phyloP scores from a whole-genome alignment of 2,888 invertebrate species.

The Apamea anceps region DNA sequence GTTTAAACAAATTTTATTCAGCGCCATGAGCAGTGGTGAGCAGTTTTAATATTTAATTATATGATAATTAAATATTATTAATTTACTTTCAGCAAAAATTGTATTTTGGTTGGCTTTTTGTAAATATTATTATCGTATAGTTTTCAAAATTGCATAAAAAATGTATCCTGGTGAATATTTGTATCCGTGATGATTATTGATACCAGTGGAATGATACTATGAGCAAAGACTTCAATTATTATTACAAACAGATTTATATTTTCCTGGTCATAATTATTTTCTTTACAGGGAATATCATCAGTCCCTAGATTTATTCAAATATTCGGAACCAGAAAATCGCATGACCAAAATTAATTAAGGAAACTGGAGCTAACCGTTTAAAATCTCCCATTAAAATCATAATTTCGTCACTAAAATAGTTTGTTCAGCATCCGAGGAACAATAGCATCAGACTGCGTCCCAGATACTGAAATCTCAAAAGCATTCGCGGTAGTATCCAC shows the following conservation, averaged over 20 bases:
- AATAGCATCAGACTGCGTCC: conserved; percentile 66
- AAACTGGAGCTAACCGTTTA: conserved; percentile 9
- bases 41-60: conserved; percentile 41
- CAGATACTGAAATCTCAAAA: conserved; percentile 75
- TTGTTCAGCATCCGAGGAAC: conserved; percentile 67
- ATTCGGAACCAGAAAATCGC: too few relatives aligned
- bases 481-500: conserved; percentile 63
- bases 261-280: neutral
- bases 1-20: conserved; percentile 51
- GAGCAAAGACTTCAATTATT: neutral
- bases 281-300: neutral
- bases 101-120: conserved; percentile 18
- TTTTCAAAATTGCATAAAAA: neutral
- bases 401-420: conserved; percentile 63
- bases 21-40: conserved; percentile 33
- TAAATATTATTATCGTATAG: conserved; percentile 2
- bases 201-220: neutral
- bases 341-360: neutral
- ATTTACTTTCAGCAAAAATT: conserved; percentile 15
- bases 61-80: conserved; percentile 48
- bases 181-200: neutral
- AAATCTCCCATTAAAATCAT: conserved; percentile 51
- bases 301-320: neutral
- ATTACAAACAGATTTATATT: neutral
- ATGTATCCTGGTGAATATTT: neutral